Percentiles rank a stretch among this genome's conserved stretches.
Conservation (phyloP, 2,113 vertebrate genomes). For the Solea senegalensis region DNA sequence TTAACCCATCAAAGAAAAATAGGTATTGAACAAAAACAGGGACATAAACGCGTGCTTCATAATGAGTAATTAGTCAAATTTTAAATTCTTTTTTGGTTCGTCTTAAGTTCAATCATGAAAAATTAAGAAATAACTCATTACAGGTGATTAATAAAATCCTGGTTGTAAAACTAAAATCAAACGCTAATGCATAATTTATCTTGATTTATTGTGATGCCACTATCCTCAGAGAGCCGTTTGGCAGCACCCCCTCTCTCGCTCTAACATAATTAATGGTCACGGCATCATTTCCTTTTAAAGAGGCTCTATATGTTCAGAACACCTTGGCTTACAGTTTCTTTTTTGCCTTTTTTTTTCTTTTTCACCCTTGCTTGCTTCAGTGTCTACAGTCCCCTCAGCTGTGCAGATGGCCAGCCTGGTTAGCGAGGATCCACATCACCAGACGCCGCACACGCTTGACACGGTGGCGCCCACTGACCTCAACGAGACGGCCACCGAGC, state of each 20-base stretch:
- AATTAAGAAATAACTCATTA: slow-evolving; percentile 42
- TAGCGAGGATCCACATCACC: slow-evolving; percentile 78
- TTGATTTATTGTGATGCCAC: slow-evolving; percentile 33
- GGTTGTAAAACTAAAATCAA: slow-evolving; percentile 26
- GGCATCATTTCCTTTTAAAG: slow-evolving; percentile 45
- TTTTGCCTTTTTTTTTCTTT: neutral
- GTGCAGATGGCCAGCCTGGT: slow-evolving; percentile 78
- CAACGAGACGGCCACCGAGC: slow-evolving; percentile 91
- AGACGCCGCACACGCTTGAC: slow-evolving; percentile 78
- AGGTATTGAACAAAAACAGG: too few relatives aligned
- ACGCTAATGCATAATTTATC: slow-evolving; percentile 23
- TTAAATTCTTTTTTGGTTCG: too few relatives aligned
- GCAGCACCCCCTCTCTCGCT: slow-evolving; percentile 34
- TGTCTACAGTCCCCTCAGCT: slow-evolving; percentile 67
- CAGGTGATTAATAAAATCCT: slow-evolving; percentile 16
- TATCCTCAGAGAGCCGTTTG: slow-evolving; percentile 39
- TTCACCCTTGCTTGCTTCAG: slow-evolving; percentile 6
- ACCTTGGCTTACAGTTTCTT: neutral
- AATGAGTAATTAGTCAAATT: too few relatives aligned
- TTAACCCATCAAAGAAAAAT: too few relatives aligned
- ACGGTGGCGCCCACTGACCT: slow-evolving; percentile 88
- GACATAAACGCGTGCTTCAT: too few relatives aligned
- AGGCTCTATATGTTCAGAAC: slow-evolving; percentile 15
- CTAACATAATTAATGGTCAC: slow-evolving; percentile 25
- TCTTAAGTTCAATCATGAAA: too few relatives aligned